phyloP scores from a whole-genome alignment of 2,888 invertebrate genomes.

The Drosophila gaucha region DNA sequence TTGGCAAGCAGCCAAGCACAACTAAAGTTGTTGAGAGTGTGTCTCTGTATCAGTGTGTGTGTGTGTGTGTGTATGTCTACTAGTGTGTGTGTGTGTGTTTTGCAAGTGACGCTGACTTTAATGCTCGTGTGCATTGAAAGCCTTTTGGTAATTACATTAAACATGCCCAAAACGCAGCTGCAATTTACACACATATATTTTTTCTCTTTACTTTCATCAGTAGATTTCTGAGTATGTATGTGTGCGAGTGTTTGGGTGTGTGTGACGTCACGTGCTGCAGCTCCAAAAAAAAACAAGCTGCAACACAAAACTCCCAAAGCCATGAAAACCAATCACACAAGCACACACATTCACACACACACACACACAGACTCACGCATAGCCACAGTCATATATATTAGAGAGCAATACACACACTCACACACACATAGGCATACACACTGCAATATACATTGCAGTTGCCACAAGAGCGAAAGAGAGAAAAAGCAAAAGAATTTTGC shows the following conservation, averaged over 20 bases:
- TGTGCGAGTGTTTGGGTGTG: slow-evolving; percentile 20
- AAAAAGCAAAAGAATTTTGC: slow-evolving; percentile 28
- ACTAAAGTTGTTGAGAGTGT: slow-evolving; percentile 11
- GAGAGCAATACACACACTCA: slow-evolving; percentile 14
- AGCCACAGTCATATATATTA: slow-evolving; percentile 4
- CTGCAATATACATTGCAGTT: neutral
- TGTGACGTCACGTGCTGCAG: slow-evolving; percentile 62
- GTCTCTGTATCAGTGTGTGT: neutral
- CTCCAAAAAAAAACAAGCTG: slow-evolving; percentile 11
- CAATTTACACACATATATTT: slow-evolving; percentile 71
- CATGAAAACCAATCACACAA: slow-evolving; percentile 61
- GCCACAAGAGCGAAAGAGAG: slow-evolving; percentile 8
- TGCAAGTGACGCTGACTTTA: slow-evolving; percentile 53
- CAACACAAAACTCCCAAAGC: slow-evolving; percentile 63
- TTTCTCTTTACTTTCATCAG: slow-evolving; percentile 12
- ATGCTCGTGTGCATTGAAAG: slow-evolving; percentile 71
- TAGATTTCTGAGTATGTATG: neutral
- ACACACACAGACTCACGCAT: slow-evolving; percentile 8
- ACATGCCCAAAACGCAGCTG: slow-evolving; percentile 77
- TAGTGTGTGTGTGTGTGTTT: slow-evolving; percentile 30
- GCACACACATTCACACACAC: slow-evolving; percentile 36
- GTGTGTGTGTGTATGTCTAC: slow-evolving; percentile 11
- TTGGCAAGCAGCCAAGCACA: slow-evolving; percentile 62
- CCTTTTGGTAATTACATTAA: slow-evolving; percentile 79
- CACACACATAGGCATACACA: slow-evolving; percentile 16